Evolutionary conservation across 92 coral and sea anemone species (phyloP).

Genomic region (Bergia puertoricense): DNA sequence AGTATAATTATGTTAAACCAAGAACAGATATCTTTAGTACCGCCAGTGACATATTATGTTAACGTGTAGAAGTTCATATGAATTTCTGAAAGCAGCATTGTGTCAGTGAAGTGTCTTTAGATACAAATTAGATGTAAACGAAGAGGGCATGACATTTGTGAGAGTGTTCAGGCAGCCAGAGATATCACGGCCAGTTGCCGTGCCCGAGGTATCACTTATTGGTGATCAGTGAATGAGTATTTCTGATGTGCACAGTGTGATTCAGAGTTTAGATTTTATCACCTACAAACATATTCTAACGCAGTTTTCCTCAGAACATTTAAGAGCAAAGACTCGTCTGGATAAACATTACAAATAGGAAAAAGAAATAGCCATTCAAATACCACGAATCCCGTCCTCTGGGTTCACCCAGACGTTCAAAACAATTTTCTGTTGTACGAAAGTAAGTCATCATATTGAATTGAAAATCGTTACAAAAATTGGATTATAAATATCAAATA

Average conservation of each 20-base stretch:
- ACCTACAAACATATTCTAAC: not conserved
- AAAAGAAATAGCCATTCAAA: not conserved
- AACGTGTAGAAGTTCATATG: not conserved
- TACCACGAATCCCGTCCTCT: not conserved
- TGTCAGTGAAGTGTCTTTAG: not conserved
- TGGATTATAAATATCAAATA: too few relatives aligned
- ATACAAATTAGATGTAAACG: not conserved
- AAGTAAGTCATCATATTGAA: not conserved
- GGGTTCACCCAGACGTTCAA: not conserved
- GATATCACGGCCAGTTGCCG: not conserved
- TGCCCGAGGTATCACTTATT: not conserved
- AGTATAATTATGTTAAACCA: not conserved
- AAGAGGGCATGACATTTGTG: not conserved
- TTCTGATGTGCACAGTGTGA: not conserved
- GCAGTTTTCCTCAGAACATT: not conserved
- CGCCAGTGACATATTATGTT: not conserved
- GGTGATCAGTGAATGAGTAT: not conserved
- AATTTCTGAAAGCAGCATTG: not conserved
- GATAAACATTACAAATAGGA: not conserved
- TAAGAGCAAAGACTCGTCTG: not conserved
- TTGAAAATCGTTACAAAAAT: not conserved
- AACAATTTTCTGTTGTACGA: not conserved
- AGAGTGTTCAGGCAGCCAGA: not conserved
- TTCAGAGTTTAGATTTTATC: not conserved
- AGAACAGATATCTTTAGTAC: not conserved